A percentile compares a stretch with the other conserved stretches of the same genome.
These are phyloP conservation scores for Hoplodrina ambigua DNA, from an alignment of 2,888 invertebrate species.

Conservation along the genomic window DNA sequence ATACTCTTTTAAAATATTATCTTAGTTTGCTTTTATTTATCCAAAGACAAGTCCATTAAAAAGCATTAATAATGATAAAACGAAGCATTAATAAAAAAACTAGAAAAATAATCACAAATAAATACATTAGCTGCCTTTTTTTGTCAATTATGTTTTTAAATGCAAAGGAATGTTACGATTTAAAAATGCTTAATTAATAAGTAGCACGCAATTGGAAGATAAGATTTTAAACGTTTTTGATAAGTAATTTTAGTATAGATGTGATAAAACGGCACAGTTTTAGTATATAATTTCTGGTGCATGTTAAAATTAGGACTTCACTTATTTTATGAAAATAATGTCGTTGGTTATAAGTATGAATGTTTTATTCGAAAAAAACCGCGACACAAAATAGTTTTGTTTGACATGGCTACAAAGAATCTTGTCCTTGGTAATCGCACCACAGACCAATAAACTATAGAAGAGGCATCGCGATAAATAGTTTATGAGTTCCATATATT, in stretches of 20 bases:
- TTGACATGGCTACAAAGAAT: not conserved
- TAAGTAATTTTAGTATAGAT: not conserved
- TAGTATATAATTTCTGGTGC: slow-evolving; percentile 2
- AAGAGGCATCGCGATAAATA: not conserved
- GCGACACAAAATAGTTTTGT: not conserved
- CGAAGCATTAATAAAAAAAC: not conserved
- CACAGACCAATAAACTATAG: no score
- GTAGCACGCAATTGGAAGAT: slow-evolving; percentile 30
- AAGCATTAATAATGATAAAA: slow-evolving; percentile 16
- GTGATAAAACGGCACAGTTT: not conserved
- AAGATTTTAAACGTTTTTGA: not conserved
- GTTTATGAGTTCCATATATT: not conserved
- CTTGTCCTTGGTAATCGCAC: not conserved
- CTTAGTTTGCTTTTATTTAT: not conserved
- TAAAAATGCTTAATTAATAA: slow-evolving; percentile 16
- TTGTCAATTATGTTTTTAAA: slow-evolving; percentile 29
- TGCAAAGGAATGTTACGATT: slow-evolving; percentile 45
- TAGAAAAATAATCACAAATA: not conserved
- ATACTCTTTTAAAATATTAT: not conserved
- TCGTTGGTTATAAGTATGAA: slow-evolving; percentile 13
- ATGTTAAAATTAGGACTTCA: slow-evolving; percentile 24
- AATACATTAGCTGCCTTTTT: slow-evolving; percentile 19
- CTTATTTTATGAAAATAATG: slow-evolving; percentile 12
- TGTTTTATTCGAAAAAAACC: slow-evolving; percentile 1
- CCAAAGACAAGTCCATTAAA: not conserved